Percentiles rank a stretch among this genome's conserved stretches.
phyloP scores from a whole-genome alignment of 2,888 invertebrate species.

The Tipula vernalis region DNA sequence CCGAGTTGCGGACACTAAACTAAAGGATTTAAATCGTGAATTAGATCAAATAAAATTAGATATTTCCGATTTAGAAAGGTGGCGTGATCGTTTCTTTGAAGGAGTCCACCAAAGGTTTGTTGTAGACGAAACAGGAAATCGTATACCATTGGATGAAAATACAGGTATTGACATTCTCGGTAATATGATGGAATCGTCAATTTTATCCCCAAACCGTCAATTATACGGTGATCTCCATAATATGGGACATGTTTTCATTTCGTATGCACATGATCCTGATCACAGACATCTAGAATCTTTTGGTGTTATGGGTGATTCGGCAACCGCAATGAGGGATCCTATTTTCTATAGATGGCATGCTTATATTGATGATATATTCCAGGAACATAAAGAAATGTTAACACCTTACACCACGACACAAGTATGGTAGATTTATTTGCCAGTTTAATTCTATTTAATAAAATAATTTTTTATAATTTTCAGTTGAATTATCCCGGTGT shows the following conservation, averaged over 20 bases:
- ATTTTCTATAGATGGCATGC: constrained; percentile 79
- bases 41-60: constrained; percentile 53
- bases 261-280: constrained; percentile 70
- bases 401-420: constrained; percentile 47
- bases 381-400: constrained; percentile 56
- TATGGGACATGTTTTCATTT: constrained; percentile 65
- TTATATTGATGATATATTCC: constrained; percentile 65
- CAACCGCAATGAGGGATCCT: constrained; percentile 79
- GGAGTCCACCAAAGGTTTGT: constrained; percentile 54
- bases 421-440: constrained; percentile 30
- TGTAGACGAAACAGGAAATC: constrained; percentile 43
- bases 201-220: constrained; percentile 52
- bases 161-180: constrained; percentile 68
- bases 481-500: constrained; percentile 37
- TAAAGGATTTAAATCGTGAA: constrained; percentile 52
- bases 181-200: constrained; percentile 64
- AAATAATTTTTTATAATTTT: not conserved
- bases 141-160: constrained; percentile 45
- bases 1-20: constrained; percentile 42
- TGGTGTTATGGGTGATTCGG: constrained; percentile 70
- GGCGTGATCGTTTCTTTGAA: constrained; percentile 59
- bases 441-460: too few relatives aligned
- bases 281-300: constrained; percentile 57
- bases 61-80: constrained; percentile 57
- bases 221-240: constrained; percentile 75